Evolutionary conservation across 2,113 vertebrate genomes (phyloP).

Genomic region (Anolis carolinensis): DNA sequence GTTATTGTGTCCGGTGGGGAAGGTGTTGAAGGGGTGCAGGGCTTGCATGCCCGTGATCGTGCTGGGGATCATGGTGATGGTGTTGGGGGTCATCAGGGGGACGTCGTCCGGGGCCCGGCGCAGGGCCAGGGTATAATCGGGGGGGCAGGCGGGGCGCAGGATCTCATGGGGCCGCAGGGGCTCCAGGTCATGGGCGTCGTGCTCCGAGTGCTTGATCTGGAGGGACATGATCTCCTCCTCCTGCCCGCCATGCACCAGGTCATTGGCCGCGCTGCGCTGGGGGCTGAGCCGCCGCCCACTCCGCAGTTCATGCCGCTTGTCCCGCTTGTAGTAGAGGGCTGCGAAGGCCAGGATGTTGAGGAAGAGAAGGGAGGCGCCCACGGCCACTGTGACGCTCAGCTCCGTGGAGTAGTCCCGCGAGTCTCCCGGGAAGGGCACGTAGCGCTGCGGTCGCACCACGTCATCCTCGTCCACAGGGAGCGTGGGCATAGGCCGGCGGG

Average conservation of each 20-base stretch:
- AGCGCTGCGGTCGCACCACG: conserved; percentile 76
- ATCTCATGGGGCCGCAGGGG: conserved; percentile 86
- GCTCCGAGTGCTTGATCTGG: conserved; percentile 88
- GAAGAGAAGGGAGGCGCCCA: conserved; percentile 91
- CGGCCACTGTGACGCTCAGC: conserved; percentile 89
- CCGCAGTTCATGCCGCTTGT: conserved; percentile 88
- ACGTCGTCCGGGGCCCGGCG: conserved; percentile 90
- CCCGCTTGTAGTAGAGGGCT: conserved; percentile 92
- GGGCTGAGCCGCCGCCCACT: conserved; percentile 79
- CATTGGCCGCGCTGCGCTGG: conserved; percentile 81
- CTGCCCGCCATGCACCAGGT: conserved; percentile 86
- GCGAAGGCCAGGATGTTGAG: conserved; percentile 94
- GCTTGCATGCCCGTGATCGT: conserved; percentile 87
- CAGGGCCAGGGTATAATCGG: conserved; percentile 91
- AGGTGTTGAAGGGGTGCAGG: conserved; percentile 89
- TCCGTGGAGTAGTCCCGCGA: conserved; percentile 91
- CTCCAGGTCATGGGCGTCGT: conserved; percentile 84
- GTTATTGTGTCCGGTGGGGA: conserved; percentile 85
- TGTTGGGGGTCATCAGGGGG: conserved; percentile 87
- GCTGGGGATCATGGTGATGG: conserved; percentile 93
- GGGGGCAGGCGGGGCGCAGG: conserved; percentile 87
- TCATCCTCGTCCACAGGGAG: conserved; percentile 79
- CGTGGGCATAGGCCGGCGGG: conserved; percentile 79
- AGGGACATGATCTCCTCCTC: conserved; percentile 93
- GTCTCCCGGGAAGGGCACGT: conserved; percentile 84